A percentile compares a stretch with the other conserved stretches of the same genome.
Evolutionary conservation across 1,140 invertebrate genomes (phyloP).

Genomic region (Parapsyche elsis): DNA sequence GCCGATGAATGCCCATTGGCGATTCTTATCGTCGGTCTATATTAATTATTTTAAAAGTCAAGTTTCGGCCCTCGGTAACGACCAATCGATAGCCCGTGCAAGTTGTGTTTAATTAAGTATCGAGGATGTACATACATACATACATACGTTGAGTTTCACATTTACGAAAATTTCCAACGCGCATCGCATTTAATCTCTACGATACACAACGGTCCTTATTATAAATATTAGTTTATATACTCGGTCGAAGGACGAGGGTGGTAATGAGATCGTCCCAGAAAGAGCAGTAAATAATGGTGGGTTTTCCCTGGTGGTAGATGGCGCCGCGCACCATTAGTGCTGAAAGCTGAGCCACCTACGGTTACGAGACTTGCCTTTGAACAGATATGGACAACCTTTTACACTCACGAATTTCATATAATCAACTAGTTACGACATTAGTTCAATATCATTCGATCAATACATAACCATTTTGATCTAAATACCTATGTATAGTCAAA

Average conservation of each 20-base stretch:
- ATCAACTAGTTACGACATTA: no score
- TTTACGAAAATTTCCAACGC: no score
- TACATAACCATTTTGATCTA: no score
- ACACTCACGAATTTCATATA: background rate
- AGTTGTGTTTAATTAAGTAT: background rate
- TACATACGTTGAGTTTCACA: no score
- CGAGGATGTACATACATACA: no score
- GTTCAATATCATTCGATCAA: no score
- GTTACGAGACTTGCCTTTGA: background rate
- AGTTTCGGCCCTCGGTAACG: background rate
- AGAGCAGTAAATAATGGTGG: conserved; percentile 45
- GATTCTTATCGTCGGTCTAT: conserved; percentile 36
- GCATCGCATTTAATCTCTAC: no score
- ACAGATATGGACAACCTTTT: background rate
- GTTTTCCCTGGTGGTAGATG: conserved; percentile 29
- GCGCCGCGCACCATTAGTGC: conserved; percentile 44
- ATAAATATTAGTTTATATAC: no score
- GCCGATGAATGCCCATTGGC: conserved; percentile 34
- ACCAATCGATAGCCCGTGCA: background rate
- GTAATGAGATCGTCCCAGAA: conserved; percentile 38
- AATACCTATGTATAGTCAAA: no score
- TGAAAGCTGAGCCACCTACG: conserved; percentile 49
- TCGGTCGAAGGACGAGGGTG: background rate
- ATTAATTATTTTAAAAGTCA: conserved; percentile 53
- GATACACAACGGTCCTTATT: no score